Evolutionary conservation across 2,113 vertebrate genomes (phyloP).

Genomic region (Rhodinocichla rosea): DNA sequence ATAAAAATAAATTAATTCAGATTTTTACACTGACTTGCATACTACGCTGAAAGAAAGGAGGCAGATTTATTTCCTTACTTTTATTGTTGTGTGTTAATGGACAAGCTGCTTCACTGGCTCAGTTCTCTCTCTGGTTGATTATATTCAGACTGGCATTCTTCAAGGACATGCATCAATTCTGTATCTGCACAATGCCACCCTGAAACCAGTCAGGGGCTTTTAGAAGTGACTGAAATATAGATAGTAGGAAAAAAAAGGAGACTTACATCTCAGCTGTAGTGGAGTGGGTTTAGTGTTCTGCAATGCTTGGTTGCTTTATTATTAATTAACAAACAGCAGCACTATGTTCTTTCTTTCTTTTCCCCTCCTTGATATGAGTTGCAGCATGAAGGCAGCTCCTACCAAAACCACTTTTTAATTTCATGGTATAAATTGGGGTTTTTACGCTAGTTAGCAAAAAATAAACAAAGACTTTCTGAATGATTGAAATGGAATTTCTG

Average conservation of each 20-base stretch:
- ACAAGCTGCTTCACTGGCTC: not conserved
- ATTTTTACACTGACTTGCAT: not conserved
- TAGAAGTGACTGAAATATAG: conserved; percentile 10
- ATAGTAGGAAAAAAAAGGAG: not conserved
- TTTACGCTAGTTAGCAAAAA: conserved; percentile 71
- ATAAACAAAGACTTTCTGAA: conserved; percentile 64
- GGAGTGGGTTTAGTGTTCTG: conserved; percentile 11
- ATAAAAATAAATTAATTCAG: not conserved
- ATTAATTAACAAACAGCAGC: conserved; percentile 70
- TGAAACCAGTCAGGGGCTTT: not conserved
- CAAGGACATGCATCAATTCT: not conserved
- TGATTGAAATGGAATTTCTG: conserved; percentile 68
- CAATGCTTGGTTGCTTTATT: conserved; percentile 58
- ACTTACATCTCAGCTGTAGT: conserved; percentile 1
- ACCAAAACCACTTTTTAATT: conserved; percentile 69
- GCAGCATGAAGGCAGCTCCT: conserved; percentile 58
- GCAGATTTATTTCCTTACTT: not conserved
- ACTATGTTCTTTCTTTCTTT: conserved; percentile 54
- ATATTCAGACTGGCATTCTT: not conserved
- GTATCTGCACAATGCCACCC: not conserved
- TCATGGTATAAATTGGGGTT: conserved; percentile 69
- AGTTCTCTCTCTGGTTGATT: not conserved
- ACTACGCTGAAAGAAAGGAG: not conserved
- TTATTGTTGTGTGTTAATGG: not conserved
- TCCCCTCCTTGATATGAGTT: conserved; percentile 54